phyloP scores from a whole-genome alignment of 1,140 invertebrate species.

The Drosophila lacteicornis region DNA sequence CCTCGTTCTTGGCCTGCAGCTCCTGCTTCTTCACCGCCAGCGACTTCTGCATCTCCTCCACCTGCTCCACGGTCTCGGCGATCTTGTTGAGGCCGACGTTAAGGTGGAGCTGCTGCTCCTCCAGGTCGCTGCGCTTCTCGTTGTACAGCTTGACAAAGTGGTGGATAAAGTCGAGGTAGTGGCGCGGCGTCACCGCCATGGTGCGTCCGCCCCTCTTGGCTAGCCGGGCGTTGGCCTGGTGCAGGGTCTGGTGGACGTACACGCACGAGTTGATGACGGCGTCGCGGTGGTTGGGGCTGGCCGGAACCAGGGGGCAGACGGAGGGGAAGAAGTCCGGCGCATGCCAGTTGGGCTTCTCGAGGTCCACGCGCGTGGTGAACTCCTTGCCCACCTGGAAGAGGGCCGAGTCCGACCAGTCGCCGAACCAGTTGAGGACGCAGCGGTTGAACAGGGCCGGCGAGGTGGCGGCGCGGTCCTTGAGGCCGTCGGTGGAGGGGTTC shows the following conservation, averaged over 20 bases:
- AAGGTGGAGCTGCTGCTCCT: constrained; percentile 99
- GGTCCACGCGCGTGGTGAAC: constrained; percentile 93
- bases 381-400: constrained; percentile 96
- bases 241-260: constrained; percentile 98
- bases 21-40: constrained; percentile 98
- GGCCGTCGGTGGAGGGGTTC: constrained; percentile 99
- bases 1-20: constrained; percentile 99
- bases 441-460: constrained; percentile 99
- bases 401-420: constrained; percentile 99
- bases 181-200: constrained; percentile 98
- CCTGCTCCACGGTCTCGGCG: constrained; percentile 99
- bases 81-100: constrained; percentile 99
- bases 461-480: constrained; percentile 99
- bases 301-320: constrained; percentile 91
- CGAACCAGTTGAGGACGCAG: constrained; percentile 99
- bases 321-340: constrained; percentile 95
- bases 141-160: constrained; percentile 99
- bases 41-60: constrained; percentile 99
- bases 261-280: constrained; percentile 99
- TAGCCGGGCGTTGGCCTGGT: constrained; percentile 95
- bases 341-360: constrained; percentile 93
- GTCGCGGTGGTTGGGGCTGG: constrained; percentile 93
- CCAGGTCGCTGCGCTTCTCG: constrained; percentile 98
- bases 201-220: constrained; percentile 96
- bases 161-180: constrained; percentile 99